These are phyloP conservation scores for Laterallus jamaicensis DNA, from an alignment of 2,113 vertebrate species.

Conservation along the genomic window DNA sequence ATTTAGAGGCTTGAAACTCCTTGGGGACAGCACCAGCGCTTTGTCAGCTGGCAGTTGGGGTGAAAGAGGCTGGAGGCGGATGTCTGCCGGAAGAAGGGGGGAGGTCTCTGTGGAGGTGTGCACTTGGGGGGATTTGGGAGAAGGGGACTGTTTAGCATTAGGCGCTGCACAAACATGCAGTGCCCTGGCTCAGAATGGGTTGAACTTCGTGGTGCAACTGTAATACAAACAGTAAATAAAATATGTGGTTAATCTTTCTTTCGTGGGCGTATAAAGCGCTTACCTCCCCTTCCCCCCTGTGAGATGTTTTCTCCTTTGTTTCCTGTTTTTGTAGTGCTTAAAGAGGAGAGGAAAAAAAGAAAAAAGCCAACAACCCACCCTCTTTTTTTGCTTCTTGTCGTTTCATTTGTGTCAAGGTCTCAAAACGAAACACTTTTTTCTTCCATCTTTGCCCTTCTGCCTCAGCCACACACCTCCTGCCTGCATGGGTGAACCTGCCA, in stretches of 20 bases:
- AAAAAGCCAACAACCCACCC: not conserved
- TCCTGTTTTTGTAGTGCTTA: conserved; percentile 61
- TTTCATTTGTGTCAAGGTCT: conserved; percentile 31
- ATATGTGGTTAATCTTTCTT: conserved; percentile 66
- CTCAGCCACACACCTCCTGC: not conserved
- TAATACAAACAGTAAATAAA: conserved; percentile 64
- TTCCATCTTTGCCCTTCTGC: conserved; percentile 29
- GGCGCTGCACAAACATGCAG: not conserved
- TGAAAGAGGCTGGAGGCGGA: not conserved
- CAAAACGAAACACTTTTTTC: not conserved
- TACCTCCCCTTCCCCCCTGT: conserved; percentile 50
- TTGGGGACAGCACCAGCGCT: not conserved
- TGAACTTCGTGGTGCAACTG: not conserved
- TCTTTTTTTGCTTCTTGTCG: not conserved
- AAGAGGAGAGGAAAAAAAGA: not conserved
- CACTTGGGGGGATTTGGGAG: not conserved
- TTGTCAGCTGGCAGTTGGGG: not conserved
- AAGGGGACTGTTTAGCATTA: fast-evolving
- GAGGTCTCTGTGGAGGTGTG: fast-evolving
- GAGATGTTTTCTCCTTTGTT: conserved; percentile 72
- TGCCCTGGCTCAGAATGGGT: not conserved
- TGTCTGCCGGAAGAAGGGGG: not conserved
- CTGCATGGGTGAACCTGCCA: not conserved
- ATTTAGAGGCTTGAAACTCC: not conserved
- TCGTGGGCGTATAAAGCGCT: conserved; percentile 52